Evolutionary conservation across 2,797 vertebrate species (phyloP).

Genomic region (Cossypha dichroa): DNA sequence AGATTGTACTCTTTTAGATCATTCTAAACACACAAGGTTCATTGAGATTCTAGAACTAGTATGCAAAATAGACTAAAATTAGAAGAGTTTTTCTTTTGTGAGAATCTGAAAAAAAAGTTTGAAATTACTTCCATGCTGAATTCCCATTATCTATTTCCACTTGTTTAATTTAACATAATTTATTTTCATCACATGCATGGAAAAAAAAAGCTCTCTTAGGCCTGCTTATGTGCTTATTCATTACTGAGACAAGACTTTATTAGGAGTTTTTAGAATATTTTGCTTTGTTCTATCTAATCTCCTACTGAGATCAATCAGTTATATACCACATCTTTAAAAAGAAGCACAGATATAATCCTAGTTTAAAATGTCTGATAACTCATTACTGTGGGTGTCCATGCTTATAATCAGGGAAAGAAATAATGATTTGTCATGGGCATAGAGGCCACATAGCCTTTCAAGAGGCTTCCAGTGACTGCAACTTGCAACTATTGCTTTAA

Average conservation of each 20-base stretch:
- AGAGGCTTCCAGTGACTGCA: background rate
- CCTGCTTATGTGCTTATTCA: background rate
- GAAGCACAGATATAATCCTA: background rate
- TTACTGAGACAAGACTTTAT: background rate
- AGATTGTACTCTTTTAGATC: background rate
- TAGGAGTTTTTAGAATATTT: background rate
- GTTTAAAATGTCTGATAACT: background rate
- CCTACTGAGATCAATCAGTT: background rate
- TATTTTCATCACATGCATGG: background rate
- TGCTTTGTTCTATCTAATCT: background rate
- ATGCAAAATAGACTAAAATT: background rate
- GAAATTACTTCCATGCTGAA: background rate
- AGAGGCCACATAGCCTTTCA: background rate
- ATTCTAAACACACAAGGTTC: background rate
- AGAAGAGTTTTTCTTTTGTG: background rate
- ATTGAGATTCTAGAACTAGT: background rate
- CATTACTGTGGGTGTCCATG: background rate
- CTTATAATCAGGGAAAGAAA: constrained; percentile 7
- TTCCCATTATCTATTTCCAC: background rate
- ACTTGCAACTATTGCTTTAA: background rate
- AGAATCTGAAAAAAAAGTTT: background rate
- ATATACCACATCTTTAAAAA: background rate
- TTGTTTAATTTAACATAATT: background rate
- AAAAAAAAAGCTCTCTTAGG: background rate
- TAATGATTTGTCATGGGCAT: background rate